phyloP scores from a whole-genome alignment of 2,797 vertebrate species.

The Oryzias dopingdopingensis region DNA sequence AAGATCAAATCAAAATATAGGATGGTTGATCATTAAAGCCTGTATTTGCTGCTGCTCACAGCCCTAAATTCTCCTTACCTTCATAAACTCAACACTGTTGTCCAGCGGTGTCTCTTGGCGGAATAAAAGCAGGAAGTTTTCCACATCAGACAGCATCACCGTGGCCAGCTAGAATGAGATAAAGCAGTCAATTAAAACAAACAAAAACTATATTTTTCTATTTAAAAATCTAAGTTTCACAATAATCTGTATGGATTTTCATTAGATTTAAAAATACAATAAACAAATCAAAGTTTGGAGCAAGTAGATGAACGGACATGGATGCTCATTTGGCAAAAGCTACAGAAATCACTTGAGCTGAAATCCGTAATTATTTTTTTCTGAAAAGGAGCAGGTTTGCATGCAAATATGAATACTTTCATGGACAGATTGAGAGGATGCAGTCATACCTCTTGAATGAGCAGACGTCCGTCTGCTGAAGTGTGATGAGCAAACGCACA shows the following conservation, averaged over 20 bases:
- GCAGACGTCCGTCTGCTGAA: constrained; percentile 70
- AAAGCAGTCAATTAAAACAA: not conserved
- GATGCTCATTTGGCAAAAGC: too few species aligned
- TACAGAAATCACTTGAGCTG: too few species aligned
- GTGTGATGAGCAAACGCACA: constrained; percentile 57
- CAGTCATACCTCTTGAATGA: constrained; percentile 82
- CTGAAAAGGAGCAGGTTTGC: not conserved
- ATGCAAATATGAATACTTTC: not conserved
- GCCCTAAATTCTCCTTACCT: constrained; percentile 74
- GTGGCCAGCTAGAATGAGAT: constrained; percentile 77
- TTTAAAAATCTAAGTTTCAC: too few species aligned
- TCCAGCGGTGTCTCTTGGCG: constrained; percentile 87
- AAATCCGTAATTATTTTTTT: too few species aligned
- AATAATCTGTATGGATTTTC: too few species aligned
- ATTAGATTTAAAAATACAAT: too few species aligned
- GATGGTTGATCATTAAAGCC: too few species aligned
- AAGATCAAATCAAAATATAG: too few species aligned
- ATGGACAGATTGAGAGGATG: not conserved
- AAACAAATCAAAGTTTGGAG: too few species aligned
- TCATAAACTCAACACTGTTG: constrained; percentile 95
- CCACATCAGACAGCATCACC: constrained; percentile 84
- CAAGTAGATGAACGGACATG: too few species aligned
- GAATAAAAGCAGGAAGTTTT: constrained; percentile 91
- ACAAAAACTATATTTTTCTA: too few species aligned
- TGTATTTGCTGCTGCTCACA: not conserved